Evolutionary conservation across 2,797 vertebrate species (phyloP).

Genomic region (Sebastes cheni): DNA sequence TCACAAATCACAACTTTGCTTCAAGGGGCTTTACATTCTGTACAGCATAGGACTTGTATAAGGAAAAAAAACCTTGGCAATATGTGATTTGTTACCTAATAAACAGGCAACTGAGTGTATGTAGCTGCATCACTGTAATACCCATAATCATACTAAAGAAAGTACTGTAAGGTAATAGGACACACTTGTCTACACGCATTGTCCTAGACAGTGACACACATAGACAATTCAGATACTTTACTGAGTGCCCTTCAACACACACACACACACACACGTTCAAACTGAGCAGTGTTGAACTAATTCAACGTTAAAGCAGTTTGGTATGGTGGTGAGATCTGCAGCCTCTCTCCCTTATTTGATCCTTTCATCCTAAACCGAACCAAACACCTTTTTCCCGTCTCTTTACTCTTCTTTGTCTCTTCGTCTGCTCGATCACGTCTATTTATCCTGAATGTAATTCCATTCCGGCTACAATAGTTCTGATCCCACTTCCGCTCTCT

Average conservation of each 20-base stretch:
- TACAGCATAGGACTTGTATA: neutral
- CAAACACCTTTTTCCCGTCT: neutral
- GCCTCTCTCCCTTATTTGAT: slow-evolving; percentile 49
- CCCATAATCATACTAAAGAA: no score
- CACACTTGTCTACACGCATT: neutral
- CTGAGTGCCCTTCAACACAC: neutral
- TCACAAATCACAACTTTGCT: neutral
- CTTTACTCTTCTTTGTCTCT: neutral
- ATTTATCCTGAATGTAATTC: slow-evolving; percentile 33
- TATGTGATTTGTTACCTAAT: neutral
- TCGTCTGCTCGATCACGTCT: slow-evolving; percentile 11
- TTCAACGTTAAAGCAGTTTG: slow-evolving; percentile 62
- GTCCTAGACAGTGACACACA: neutral
- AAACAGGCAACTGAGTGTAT: neutral
- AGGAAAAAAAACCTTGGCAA: neutral
- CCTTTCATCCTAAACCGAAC: slow-evolving; percentile 33
- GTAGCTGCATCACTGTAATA: neutral
- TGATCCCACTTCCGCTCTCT: neutral
- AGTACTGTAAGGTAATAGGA: neutral
- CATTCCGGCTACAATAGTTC: slow-evolving; percentile 3
- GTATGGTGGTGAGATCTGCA: slow-evolving; percentile 59
- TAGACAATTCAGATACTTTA: neutral
- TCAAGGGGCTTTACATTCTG: neutral
- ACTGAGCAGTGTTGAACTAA: slow-evolving; percentile 35
- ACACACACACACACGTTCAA: slow-evolving; percentile 16